phyloP scores from a whole-genome alignment of 2,797 vertebrate genomes.

The Petrocephalus sullivani region DNA sequence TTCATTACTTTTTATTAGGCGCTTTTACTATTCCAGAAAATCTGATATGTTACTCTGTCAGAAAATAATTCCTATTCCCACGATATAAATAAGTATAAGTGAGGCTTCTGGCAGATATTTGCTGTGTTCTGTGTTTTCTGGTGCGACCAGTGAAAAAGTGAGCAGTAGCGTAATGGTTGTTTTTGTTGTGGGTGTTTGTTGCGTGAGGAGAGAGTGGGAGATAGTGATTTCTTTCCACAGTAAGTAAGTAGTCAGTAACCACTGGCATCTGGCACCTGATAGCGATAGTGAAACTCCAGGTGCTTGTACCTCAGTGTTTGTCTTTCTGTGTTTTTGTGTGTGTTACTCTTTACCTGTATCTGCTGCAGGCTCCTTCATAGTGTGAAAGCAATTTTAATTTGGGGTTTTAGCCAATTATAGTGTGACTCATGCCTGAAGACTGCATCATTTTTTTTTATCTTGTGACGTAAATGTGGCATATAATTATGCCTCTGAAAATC shows the following conservation, averaged over 20 bases:
- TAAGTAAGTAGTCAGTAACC: not conserved
- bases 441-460: not conserved
- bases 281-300: not conserved
- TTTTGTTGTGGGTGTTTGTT: constrained; percentile 15
- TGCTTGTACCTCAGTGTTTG: constrained; percentile 31
- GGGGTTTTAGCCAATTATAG: constrained; percentile 20
- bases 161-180: not conserved
- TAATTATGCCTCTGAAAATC: constrained; percentile 25
- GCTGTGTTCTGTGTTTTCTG: not conserved
- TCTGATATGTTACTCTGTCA: not conserved
- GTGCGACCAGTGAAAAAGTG: not conserved
- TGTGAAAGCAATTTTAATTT: constrained; percentile 19
- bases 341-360: not conserved
- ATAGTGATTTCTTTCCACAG: constrained; percentile 15
- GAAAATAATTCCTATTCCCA: not conserved
- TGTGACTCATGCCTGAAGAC: not conserved
- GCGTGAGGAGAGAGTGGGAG: not conserved
- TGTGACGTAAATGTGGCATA: constrained; percentile 9
- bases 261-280: not conserved
- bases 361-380: not conserved
- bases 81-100: not conserved
- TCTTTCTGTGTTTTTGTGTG: constrained; percentile 11
- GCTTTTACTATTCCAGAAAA: not conserved
- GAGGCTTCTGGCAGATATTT: not conserved
- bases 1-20: not conserved